Percentiles rank a stretch among this genome's conserved stretches.
These are phyloP conservation scores for Leptocoma aspasia DNA, from an alignment of 2,113 vertebrate species.

Conservation along the genomic window DNA sequence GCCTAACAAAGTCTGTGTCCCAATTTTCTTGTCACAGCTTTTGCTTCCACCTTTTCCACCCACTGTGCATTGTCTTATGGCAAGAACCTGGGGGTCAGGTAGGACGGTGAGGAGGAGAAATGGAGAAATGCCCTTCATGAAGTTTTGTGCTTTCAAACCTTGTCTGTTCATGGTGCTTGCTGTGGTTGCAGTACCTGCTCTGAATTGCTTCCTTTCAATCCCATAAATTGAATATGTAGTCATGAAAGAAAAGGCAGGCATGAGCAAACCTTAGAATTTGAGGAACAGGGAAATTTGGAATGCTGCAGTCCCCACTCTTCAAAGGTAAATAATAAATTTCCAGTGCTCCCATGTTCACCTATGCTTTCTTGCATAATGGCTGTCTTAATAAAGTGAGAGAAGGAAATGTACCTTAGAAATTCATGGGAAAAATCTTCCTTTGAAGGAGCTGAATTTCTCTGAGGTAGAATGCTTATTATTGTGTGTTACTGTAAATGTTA, in stretches of 20 bases:
- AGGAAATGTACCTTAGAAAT: background rate
- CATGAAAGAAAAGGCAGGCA: background rate
- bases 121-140: background rate
- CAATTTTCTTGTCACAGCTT: background rate
- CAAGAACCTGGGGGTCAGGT: background rate
- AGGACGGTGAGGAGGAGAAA: background rate
- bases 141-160: background rate
- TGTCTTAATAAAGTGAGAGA: background rate
- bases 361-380: background rate
- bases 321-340: background rate
- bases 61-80: background rate
- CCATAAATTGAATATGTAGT: background rate
- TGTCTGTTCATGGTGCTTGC: background rate
- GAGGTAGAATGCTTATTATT: constrained; percentile 38
- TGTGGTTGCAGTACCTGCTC: background rate
- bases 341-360: background rate
- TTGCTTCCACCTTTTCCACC: background rate
- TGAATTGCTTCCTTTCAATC: background rate
- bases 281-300: background rate
- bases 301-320: background rate
- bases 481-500: background rate
- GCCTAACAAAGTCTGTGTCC: background rate
- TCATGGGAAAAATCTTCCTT: background rate
- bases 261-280: background rate
- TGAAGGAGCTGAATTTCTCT: background rate